These are phyloP conservation scores for Craseonycteris thonglongyai DNA, from an alignment of 2,113 vertebrate genomes.

Conservation along the genomic window DNA sequence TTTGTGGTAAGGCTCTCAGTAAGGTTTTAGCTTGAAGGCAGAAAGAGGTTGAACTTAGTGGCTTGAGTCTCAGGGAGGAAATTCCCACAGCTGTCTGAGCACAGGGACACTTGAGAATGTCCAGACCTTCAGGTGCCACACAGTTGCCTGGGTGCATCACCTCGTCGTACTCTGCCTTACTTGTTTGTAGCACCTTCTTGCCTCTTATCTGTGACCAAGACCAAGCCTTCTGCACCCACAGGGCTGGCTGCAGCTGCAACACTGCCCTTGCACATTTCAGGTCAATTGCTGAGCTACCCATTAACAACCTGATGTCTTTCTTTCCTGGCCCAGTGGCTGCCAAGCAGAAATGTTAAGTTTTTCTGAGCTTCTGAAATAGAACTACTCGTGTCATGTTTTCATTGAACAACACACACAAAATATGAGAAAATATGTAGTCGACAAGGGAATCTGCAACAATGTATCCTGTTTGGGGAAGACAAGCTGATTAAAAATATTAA, in stretches of 20 bases:
- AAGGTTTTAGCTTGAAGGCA: neutral
- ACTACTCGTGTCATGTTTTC: neutral
- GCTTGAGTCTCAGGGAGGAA: neutral
- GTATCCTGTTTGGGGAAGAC: neutral
- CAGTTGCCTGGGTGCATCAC: neutral
- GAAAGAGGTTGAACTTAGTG: neutral
- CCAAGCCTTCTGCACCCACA: neutral
- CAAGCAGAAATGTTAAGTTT: slow-evolving; percentile 30
- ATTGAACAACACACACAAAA: neutral
- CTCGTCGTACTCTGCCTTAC: neutral
- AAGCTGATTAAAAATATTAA: slow-evolving; percentile 55
- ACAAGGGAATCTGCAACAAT: slow-evolving; percentile 7
- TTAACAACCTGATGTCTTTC: slow-evolving; percentile 6
- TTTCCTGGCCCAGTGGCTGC: neutral
- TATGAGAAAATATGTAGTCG: slow-evolving; percentile 50
- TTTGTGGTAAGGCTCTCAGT: neutral
- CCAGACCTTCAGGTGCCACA: neutral
- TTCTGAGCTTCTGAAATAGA: slow-evolving; percentile 48
- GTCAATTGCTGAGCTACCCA: neutral
- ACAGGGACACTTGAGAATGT: fast-evolving
- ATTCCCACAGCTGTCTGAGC: neutral
- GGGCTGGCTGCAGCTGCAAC: neutral
- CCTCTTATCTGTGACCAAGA: neutral
- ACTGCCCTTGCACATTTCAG: neutral
- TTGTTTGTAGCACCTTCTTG: neutral